Evolutionary conservation across 2,888 invertebrate species (phyloP).

Genomic region (Drosophila austrosaltans): DNA sequence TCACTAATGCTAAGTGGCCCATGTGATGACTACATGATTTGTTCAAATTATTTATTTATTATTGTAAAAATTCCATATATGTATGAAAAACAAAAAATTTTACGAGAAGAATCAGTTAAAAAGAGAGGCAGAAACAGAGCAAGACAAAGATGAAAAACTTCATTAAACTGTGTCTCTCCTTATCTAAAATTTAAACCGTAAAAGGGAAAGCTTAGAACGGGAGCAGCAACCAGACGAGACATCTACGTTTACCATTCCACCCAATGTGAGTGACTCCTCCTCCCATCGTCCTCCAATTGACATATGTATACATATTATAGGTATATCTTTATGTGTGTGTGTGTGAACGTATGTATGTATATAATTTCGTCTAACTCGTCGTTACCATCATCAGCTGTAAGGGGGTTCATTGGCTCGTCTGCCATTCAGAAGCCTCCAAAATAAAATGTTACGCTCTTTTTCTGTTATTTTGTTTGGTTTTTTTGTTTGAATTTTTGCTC

Average conservation of each 20-base stretch:
- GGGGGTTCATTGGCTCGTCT: constrained; percentile 70
- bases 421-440: constrained; percentile 32
- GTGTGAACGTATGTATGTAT: not conserved
- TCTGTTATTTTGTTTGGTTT: constrained; percentile 46
- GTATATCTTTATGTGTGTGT: too few species aligned
- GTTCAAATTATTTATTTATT: constrained; percentile 21
- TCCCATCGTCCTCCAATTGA: not conserved
- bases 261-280: not conserved
- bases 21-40: constrained; percentile 45
- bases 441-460: constrained; percentile 60
- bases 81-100: not conserved
- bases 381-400: constrained; percentile 61
- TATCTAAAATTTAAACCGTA: constrained; percentile 3
- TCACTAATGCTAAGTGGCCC: constrained; percentile 15
- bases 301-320: too few species aligned
- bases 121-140: too few species aligned
- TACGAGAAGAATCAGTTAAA: too few species aligned
- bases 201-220: constrained; percentile 5
- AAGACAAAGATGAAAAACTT: not conserved
- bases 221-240: constrained; percentile 38
- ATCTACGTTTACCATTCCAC: constrained; percentile 12
- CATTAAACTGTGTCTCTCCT: constrained; percentile 23
- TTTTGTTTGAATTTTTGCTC: constrained; percentile 46
- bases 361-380: constrained; percentile 25
- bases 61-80: constrained; percentile 35